Base-by-base conservation (phyloP, 2,888 invertebrate species). In the Tetrapedia diversipes region DNA sequence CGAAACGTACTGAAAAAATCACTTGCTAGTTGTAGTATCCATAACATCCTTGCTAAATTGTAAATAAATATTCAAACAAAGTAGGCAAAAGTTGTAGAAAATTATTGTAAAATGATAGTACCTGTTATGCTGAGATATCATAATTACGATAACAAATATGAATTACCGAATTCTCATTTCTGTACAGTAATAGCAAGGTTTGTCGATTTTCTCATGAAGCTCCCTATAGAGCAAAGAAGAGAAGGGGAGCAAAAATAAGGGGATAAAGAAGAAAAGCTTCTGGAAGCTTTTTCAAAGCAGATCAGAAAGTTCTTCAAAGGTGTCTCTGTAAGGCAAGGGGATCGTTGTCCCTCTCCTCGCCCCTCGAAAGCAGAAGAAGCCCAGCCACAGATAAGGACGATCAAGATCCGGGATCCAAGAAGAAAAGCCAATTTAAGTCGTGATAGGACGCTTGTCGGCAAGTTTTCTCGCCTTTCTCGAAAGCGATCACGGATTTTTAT, bases 361-460 rank as follows among this genome's bases (percentile, higher is more conserved):
- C 51, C 29, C 27, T 59, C 19, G 24, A 43, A 71, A 49, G 65
- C 49, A 54, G 49, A 59, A 59, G 34, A 43, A 72, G 39, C 32
- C 29, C 54, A 22, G 41, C 72, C 53, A 22, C 68, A 59, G 69
- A 69, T 61, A 54, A 61, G 41, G 56, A 47, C 47, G 54, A 61
- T 69, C 69, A 56, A 49, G 70, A 56, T 53, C 70, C 45, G 34
- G 34, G 32, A 37, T n/a, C 27, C 37, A 49, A 53, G 56, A 73
- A 63, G 60, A 41, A 63, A 37, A 79, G 76, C 61, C 79, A 79
- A 81, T 81, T 81, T 81, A 82, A 82, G 82, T 79, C 79, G 59
- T 82, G 79, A 79, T 81, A 72, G 65, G 41, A 56, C 68, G 53
- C 51, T 61, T 56, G 73, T 69, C 69, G 68, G 3, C 69, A 24